Conservation (phyloP, 2,888 invertebrate species). For the Acanthosepion pharaonis region DNA sequence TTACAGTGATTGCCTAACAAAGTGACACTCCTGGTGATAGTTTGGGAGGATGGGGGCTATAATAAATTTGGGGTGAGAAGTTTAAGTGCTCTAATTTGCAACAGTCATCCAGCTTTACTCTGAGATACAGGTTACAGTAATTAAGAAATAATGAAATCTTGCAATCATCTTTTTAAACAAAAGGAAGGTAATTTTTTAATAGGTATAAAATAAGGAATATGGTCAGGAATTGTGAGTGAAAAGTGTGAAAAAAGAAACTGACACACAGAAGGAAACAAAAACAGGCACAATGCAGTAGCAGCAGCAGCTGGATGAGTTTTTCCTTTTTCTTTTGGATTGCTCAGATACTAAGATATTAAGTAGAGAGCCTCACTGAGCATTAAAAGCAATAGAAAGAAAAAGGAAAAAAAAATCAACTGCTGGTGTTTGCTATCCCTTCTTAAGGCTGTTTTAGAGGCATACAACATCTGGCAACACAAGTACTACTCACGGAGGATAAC, state of each 20-base stretch:
- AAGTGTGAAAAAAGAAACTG: not conserved
- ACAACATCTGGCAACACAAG: slow-evolving; percentile 41
- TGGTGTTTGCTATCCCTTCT: not conserved
- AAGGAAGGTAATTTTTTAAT: not conserved
- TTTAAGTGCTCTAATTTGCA: not conserved
- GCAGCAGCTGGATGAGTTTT: not conserved
- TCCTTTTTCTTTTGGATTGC: not conserved
- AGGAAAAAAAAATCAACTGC: not conserved
- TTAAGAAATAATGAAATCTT: not conserved
- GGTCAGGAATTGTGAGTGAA: not conserved
- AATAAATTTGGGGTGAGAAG: not conserved
- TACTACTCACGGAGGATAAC: slow-evolving; percentile 35
- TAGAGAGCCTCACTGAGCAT: not conserved
- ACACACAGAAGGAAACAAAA: not conserved
- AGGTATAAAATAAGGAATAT: not conserved
- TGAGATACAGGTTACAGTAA: not conserved
- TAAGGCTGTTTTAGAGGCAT: slow-evolving; percentile 37
- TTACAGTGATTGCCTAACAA: not conserved
- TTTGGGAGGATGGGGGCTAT: not conserved
- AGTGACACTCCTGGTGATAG: not conserved
- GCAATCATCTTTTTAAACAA: not conserved
- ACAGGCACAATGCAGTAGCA: not conserved
- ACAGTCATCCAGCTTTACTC: not conserved
- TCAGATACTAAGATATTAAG: not conserved
- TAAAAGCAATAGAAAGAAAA: not conserved